Evolutionary conservation across 2,113 vertebrate genomes (phyloP), one percentile per base, ranked within the genome.

Genomic region (Nothocercus julius): DNA sequence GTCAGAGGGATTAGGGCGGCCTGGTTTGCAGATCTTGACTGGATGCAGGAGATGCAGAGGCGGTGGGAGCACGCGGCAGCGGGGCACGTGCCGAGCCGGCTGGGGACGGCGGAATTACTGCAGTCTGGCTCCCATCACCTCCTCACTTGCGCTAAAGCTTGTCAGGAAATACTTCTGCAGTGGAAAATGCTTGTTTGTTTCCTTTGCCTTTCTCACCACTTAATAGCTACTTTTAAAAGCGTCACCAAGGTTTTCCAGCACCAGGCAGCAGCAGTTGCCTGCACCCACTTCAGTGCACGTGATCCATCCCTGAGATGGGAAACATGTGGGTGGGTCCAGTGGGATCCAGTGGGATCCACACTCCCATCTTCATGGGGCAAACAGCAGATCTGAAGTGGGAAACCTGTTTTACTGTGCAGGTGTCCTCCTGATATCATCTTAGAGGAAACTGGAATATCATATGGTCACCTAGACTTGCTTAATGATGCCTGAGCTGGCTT

Each of bases 1-100:
- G 11, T 19, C 32, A 34, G 70, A n/a, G 40, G 19, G 19, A 20
- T 28, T 3, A 27, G 49, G 64, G 44, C 15, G 19, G 58, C 25
- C 62, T 32, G 24, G 16, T 30, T 36, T 62, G 22, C 25, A 70
- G 64, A 11, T 42, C 70, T 70, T 8, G 2, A 4, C 21, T 44
- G 40, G 9, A 34, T 25, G 56, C 66, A 74, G 28, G 18, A 80
- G 28, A 56, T 4, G 17, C 4, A 24, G 27, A 19, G 42, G 40
- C 47, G 45, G 1, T 5, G 10, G 3, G 10, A 4, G 9, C 63
- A n/a, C 53, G 28, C 28, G 56, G 38, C 45, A 64, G 32, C 9
- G 11, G 16, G 51, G 22, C 10, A 7, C 2, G 8, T 20, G 14
- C 9, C 1, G 49, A 40, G 7, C 25, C 3, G 2, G 27, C 0